Conservation (phyloP, 2,797 vertebrate species). For the Selene dorsalis region DNA sequence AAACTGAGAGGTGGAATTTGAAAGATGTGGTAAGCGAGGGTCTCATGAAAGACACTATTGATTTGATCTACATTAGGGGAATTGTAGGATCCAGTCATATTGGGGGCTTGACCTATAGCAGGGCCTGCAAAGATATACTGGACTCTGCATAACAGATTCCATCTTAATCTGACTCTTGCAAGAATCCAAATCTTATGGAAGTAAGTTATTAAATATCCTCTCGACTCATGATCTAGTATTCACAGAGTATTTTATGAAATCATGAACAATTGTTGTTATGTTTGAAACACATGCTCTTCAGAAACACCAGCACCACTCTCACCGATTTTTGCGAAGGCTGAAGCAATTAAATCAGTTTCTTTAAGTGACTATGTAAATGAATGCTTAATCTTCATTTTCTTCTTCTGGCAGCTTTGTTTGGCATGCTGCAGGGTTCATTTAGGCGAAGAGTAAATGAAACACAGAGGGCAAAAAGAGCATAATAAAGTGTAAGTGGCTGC, state of each 20-base stretch:
- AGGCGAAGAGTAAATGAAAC: slow-evolving; percentile 23
- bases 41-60: background rate
- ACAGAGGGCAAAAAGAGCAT: background rate
- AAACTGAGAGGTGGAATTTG: background rate
- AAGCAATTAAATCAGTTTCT: background rate
- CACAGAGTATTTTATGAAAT: background rate
- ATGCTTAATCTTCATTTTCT: too few relatives aligned
- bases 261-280: background rate
- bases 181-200: background rate
- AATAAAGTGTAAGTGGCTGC: slow-evolving; percentile 6
- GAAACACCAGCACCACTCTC: background rate
- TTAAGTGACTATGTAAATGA: background rate
- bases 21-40: background rate
- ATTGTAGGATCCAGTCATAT: background rate
- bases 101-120: background rate
- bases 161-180: background rate
- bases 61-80: background rate
- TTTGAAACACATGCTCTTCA: background rate
- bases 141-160: background rate
- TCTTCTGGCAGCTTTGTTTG: background rate
- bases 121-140: background rate
- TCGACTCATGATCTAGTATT: background rate
- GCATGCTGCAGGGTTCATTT: background rate
- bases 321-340: background rate
- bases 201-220: background rate